Conservation (phyloP, 2,113 vertebrate species). For the Macrotis lagotis region DNA sequence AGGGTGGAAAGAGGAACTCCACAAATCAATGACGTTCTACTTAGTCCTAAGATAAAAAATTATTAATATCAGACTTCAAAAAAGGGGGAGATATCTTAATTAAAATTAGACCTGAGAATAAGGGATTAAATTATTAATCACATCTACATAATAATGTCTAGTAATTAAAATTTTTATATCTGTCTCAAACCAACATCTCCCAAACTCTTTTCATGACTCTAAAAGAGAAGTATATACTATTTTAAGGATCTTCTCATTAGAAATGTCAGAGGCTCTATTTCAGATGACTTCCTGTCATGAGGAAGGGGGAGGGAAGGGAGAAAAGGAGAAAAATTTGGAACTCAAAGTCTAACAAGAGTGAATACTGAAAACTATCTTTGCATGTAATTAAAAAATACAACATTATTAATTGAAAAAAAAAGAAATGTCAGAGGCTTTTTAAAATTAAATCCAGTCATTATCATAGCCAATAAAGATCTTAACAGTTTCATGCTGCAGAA, state of each 20-base stretch:
- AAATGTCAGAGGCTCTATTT: not conserved
- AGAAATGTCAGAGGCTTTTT: no score
- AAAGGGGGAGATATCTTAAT: not conserved
- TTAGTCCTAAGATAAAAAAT: not conserved
- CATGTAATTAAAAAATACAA: no score
- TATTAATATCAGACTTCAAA: not conserved
- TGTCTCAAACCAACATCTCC: no score
- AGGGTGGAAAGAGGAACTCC: not conserved
- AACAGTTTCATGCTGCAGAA: not conserved
- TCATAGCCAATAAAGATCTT: not conserved
- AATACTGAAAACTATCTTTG: no score
- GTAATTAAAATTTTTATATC: not conserved
- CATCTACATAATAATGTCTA: not conserved
- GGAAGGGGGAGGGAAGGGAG: no score
- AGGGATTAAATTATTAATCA: not conserved
- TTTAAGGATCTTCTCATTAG: not conserved
- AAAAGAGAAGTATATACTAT: not conserved
- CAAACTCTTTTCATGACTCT: not conserved
- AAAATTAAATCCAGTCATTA: conserved; percentile 19
- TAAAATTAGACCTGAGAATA: not conserved
- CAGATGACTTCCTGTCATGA: no score
- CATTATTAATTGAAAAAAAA: no score
- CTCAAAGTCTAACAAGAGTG: no score
- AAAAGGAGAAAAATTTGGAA: no score
- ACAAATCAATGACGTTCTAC: not conserved